Evolutionary conservation across 2,113 vertebrate genomes (phyloP).

Genomic region (Alligator sinensis): DNA sequence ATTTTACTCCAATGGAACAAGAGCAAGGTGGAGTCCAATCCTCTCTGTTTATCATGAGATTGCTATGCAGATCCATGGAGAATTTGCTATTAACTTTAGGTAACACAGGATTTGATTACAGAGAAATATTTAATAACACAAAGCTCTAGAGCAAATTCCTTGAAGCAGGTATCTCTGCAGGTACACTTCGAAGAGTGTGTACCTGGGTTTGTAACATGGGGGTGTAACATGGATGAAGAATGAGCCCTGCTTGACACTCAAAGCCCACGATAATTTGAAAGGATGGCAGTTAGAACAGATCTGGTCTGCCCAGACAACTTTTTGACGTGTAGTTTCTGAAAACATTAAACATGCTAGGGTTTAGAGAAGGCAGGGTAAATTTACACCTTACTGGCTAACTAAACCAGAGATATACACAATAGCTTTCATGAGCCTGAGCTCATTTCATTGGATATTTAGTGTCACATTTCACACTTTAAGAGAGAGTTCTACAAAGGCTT

Average conservation of each 20-base stretch:
- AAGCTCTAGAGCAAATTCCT: too few species aligned
- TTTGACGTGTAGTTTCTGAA: not conserved
- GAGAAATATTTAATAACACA: too few species aligned
- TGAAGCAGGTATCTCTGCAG: too few species aligned
- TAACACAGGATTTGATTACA: too few species aligned
- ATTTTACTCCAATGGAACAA: not conserved
- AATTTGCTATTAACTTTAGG: not conserved
- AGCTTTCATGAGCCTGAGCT: not conserved
- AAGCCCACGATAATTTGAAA: not conserved
- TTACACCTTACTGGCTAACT: too few species aligned
- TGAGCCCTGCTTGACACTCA: not conserved
- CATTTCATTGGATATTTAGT: rapidly evolving
- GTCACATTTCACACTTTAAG: not conserved
- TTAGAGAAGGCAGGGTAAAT: too few species aligned
- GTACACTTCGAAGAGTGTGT: too few species aligned
- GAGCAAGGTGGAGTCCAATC: not conserved
- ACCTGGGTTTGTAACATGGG: too few species aligned
- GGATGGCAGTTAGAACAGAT: not conserved
- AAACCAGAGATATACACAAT: too few species aligned
- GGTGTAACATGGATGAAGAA: too few species aligned
- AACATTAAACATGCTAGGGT: not conserved
- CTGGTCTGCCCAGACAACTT: not conserved
- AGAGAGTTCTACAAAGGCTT: not conserved
- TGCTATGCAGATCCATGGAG: not conserved
- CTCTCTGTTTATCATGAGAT: not conserved